Evolutionary conservation across 1,140 invertebrate genomes (phyloP).

Genomic region (Drosophila repleta): DNA sequence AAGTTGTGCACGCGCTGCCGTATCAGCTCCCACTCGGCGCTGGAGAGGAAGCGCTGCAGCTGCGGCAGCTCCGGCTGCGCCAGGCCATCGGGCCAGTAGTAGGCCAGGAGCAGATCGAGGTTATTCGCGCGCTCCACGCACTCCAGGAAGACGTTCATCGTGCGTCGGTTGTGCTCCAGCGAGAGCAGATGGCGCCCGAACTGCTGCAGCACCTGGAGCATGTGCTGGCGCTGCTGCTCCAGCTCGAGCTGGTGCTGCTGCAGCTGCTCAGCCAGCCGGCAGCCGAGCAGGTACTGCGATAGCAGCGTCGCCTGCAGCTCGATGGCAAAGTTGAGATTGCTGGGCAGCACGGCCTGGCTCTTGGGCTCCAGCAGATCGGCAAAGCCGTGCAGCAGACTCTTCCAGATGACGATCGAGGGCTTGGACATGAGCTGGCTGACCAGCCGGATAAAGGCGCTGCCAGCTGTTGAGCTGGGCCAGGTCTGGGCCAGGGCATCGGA

Average conservation of each 20-base stretch:
- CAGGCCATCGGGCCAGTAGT: constrained; percentile 70
- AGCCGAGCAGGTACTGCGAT: constrained; percentile 70
- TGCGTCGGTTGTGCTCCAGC: constrained; percentile 68
- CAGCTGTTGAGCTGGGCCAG: constrained; percentile 67
- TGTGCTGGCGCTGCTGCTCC: constrained; percentile 47
- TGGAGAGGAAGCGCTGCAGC: constrained; percentile 56
- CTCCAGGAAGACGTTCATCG: constrained; percentile 74
- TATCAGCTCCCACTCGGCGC: constrained; percentile 67
- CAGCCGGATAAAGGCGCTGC: constrained; percentile 65
- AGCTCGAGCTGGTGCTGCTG: constrained; percentile 44
- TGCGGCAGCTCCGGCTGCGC: not conserved
- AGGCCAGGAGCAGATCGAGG: constrained; percentile 58
- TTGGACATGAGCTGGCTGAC: constrained; percentile 69
- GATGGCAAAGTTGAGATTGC: constrained; percentile 49
- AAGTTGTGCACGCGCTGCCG: constrained; percentile 77
- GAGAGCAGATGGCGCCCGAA: constrained; percentile 62
- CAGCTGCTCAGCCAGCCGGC: constrained; percentile 68
- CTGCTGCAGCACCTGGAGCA: constrained; percentile 43
- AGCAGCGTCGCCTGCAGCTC: constrained; percentile 72
- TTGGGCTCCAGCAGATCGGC: constrained; percentile 50
- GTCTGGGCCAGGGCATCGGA: constrained; percentile 36
- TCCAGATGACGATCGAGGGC: constrained; percentile 79
- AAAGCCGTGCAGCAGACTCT: constrained; percentile 64
- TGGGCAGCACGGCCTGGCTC: constrained; percentile 12
- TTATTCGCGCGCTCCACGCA: constrained; percentile 56